Percentiles rank a stretch among this genome's conserved stretches.
These are phyloP conservation scores for Ascidia mentula DNA, from an alignment of 23 tunicate genomes.

Conservation along the genomic window DNA sequence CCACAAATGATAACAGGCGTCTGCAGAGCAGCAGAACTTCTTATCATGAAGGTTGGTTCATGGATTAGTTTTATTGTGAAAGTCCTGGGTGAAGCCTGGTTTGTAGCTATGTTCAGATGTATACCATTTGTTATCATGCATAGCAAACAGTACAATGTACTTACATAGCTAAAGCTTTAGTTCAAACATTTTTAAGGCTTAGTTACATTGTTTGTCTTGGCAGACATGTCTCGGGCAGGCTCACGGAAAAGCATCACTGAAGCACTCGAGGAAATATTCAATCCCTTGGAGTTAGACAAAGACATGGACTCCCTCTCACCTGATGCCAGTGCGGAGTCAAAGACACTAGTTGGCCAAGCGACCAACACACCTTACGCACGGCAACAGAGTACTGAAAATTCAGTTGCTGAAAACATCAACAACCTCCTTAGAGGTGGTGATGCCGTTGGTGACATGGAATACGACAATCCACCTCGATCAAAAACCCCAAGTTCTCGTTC, in stretches of 20 bases:
- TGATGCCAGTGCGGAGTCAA: conserved; percentile 61
- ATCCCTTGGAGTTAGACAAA: conserved; percentile 34
- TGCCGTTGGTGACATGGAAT: background rate
- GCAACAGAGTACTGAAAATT: background rate
- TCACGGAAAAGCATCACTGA: conserved; percentile 63
- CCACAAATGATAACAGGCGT: conserved; percentile 6
- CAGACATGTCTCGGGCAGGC: conserved; percentile 24
- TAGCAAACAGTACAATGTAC: background rate
- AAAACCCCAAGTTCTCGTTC: conserved; percentile 70
- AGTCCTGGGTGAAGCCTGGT: background rate
- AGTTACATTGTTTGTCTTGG: background rate
- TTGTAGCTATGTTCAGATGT: background rate
- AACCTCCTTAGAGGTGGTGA: conserved; percentile 22
- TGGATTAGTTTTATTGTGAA: background rate
- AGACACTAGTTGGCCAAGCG: conserved; percentile 38
- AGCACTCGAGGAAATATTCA: conserved; percentile 75
- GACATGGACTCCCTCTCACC: conserved; percentile 59
- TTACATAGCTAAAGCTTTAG: background rate
- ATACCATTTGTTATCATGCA: background rate
- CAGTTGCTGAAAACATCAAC: conserved; percentile 48
- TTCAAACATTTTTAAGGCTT: background rate
- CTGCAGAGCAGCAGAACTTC: conserved; percentile 5
- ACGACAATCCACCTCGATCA: conserved; percentile 12
- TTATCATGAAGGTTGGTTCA: conserved; percentile 28
- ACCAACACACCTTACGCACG: background rate